Percentiles rank a stretch among this genome's conserved stretches.
Conservation (phyloP, 2,888 invertebrate genomes). For the Scaptomyza flava region DNA sequence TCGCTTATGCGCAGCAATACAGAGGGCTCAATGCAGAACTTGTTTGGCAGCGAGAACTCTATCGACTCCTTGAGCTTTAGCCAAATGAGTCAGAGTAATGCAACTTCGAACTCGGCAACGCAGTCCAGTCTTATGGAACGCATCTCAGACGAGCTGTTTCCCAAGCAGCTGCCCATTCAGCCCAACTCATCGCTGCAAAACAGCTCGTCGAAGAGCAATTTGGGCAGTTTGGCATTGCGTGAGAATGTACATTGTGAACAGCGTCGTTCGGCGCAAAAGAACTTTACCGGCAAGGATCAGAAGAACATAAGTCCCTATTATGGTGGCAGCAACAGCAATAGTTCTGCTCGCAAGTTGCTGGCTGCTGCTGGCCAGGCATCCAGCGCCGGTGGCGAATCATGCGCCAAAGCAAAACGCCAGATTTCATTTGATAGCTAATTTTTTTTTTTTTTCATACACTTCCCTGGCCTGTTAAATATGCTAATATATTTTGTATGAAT, state of each 20-base stretch:
- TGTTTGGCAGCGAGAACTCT: conserved; percentile 77
- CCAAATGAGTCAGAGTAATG: conserved; percentile 68
- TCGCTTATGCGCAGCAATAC: conserved; percentile 30
- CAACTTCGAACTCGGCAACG: conserved; percentile 43
- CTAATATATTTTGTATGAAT: conserved; percentile 27
- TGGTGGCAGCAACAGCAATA: conserved; percentile 51
- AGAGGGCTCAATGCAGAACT: conserved; percentile 61
- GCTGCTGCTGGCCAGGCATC: conserved; percentile 45
- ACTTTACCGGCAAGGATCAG: conserved; percentile 83
- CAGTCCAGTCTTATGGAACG: conserved; percentile 68
- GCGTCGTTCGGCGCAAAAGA: conserved; percentile 82
- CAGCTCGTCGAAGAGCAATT: conserved; percentile 83
- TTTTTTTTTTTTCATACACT: conserved; percentile 1
- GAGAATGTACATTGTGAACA: conserved; percentile 83
- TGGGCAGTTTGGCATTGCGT: conserved; percentile 79
- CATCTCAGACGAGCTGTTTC: conserved; percentile 65
- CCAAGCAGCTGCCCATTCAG: conserved; percentile 60
- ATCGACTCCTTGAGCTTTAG: conserved; percentile 76
- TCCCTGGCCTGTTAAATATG: conserved; percentile 5
- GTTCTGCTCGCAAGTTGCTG: conserved; percentile 54
- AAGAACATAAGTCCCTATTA: conserved; percentile 82
- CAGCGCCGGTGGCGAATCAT: conserved; percentile 35
- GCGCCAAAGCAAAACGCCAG: conserved; percentile 86
- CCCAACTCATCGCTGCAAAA: conserved; percentile 75
- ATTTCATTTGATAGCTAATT: conserved; percentile 86